Percentiles rank a stretch among this genome's conserved stretches.
Conservation (phyloP, 2,888 invertebrate genomes). For the Antitype chi region DNA sequence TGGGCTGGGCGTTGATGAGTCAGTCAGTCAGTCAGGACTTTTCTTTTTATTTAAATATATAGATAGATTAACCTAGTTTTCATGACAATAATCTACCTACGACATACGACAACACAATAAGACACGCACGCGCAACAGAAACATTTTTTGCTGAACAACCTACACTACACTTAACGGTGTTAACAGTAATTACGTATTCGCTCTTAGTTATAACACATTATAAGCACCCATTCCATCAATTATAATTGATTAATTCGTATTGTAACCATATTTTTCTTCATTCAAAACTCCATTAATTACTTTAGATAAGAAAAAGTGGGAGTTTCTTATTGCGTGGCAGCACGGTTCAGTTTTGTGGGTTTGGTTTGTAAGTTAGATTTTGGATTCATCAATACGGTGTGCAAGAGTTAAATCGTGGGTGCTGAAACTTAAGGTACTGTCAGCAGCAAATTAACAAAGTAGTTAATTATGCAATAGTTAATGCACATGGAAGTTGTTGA, state of each 20-base stretch:
- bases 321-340: slow-evolving; percentile 10
- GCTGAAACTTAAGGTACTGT: slow-evolving; percentile 63
- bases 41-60: too few relatives aligned
- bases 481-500: neutral
- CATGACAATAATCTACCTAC: slow-evolving; percentile 39
- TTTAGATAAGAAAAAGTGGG: slow-evolving; percentile 44
- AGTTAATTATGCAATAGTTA: slow-evolving; percentile 1
- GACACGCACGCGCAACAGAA: slow-evolving; percentile 27
- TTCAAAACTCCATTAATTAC: slow-evolving; percentile 64
- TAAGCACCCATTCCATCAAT: slow-evolving; percentile 60
- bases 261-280: slow-evolving; percentile 60
- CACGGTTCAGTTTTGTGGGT: slow-evolving; percentile 46
- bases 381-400: slow-evolving; percentile 60
- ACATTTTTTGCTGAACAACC: slow-evolving; percentile 40
- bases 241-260: slow-evolving; percentile 64
- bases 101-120: slow-evolving; percentile 50
- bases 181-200: slow-evolving; percentile 52
- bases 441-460: slow-evolving; percentile 32
- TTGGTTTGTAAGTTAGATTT: slow-evolving; percentile 40
- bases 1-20: too few relatives aligned
- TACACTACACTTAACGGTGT: slow-evolving; percentile 52
- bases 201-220: slow-evolving; percentile 53
- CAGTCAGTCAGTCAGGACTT: too few relatives aligned
- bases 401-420: slow-evolving; percentile 68
- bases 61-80: slow-evolving; percentile 57